Conservation (phyloP, 1,140 invertebrate species). For the Pentalonia nigronervosa region DNA sequence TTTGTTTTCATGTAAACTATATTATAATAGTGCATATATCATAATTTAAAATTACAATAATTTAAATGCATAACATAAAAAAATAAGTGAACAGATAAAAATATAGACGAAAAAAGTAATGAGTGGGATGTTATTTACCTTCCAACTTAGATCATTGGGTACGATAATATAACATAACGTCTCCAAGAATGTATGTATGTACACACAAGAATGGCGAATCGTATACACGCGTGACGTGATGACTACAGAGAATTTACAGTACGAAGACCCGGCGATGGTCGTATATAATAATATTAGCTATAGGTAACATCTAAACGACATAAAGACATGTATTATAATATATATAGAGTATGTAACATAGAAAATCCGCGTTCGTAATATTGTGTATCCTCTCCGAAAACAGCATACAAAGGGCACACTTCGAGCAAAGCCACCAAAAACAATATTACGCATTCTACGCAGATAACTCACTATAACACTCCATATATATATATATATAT, state of each 20-base stretch:
- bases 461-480: slow-evolving; percentile 2
- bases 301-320: neutral
- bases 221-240: neutral
- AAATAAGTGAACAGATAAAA: neutral
- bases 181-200: neutral
- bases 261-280: neutral
- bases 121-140: neutral
- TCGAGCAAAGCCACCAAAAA: slow-evolving; percentile 10
- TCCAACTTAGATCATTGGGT: neutral
- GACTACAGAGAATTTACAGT: neutral
- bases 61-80: neutral
- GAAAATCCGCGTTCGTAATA: slow-evolving; percentile 1
- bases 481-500: neutral
- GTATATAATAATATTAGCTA: slow-evolving; percentile 9
- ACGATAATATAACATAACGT: neutral
- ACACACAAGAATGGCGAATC: neutral
- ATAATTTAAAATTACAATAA: neutral
- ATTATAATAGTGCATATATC: neutral
- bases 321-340: neutral
- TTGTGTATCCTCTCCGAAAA: neutral
- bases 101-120: neutral
- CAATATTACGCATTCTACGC: slow-evolving; percentile 27
- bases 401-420: neutral
- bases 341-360: neutral
- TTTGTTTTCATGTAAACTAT: neutral